These are phyloP conservation scores for Cotesia chilonis DNA, from an alignment of 1,140 invertebrate species.

Conservation along the genomic window DNA sequence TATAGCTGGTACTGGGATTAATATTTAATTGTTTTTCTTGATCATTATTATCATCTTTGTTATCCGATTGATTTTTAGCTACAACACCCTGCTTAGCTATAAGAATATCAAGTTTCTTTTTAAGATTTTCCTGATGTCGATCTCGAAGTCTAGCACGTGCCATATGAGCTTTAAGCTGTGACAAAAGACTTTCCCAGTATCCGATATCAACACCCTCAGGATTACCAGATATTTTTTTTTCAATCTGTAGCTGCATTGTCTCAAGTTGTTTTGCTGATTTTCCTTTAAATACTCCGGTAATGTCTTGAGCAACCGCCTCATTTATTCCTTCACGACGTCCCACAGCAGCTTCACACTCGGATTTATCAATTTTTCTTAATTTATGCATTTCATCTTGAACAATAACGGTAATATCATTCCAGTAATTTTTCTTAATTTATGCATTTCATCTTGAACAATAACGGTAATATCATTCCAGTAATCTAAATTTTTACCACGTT, in stretches of 20 bases:
- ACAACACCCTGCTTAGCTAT: slow-evolving; percentile 88
- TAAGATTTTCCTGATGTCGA: slow-evolving; percentile 91
- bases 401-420: slow-evolving; percentile 97
- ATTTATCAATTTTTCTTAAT: slow-evolving; percentile 77
- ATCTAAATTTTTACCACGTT: slow-evolving; percentile 85
- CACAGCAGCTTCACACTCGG: slow-evolving; percentile 72
- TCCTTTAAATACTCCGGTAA: slow-evolving; percentile 90
- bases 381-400: slow-evolving; percentile 95
- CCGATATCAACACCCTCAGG: slow-evolving; percentile 94
- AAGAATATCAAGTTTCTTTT: slow-evolving; percentile 86
- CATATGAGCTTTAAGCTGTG: slow-evolving; percentile 95
- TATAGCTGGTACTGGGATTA: too few relatives aligned
- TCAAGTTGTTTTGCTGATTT: slow-evolving; percentile 90
- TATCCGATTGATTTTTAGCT: slow-evolving; percentile 57
- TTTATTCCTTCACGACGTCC: slow-evolving; percentile 92
- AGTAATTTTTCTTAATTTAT: slow-evolving; percentile 91
- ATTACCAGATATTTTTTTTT: slow-evolving; percentile 84
- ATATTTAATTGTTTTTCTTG: too few relatives aligned
- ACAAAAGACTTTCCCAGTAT: slow-evolving; percentile 96
- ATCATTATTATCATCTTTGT: slow-evolving; percentile 35
- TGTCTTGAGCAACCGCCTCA: slow-evolving; percentile 89
- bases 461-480: slow-evolving; percentile 98
- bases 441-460: slow-evolving; percentile 94
- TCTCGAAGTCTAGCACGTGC: slow-evolving; percentile 91
- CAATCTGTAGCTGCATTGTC: slow-evolving; percentile 85